A percentile compares a stretch with the other conserved stretches of the same genome.
Evolutionary conservation across 2,797 vertebrate genomes (phyloP).

Genomic region (Psittacula echo): DNA sequence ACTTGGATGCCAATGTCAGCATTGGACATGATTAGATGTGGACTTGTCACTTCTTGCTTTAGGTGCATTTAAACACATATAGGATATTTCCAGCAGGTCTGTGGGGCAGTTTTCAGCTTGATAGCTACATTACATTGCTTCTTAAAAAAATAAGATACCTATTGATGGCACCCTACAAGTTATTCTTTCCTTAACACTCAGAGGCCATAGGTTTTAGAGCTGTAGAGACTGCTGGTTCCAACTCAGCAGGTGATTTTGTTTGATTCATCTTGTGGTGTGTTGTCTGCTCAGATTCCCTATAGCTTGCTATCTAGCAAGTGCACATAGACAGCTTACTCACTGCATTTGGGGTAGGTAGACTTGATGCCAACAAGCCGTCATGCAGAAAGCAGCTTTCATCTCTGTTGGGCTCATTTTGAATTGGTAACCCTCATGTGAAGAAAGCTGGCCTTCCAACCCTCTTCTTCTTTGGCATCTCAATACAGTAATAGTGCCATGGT

Average conservation of each 20-base stretch:
- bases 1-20: background rate
- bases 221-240: background rate
- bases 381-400: background rate
- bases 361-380: background rate
- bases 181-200: background rate
- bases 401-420: background rate
- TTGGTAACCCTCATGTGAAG: background rate
- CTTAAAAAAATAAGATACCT: background rate
- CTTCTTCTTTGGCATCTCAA: background rate
- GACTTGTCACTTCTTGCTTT: background rate
- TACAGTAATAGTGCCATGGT: background rate
- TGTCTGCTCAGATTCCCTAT: background rate
- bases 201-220: background rate
- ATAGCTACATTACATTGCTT: background rate
- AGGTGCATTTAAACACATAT: background rate
- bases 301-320: background rate
- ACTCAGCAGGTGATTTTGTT: background rate
- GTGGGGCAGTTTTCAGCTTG: background rate
- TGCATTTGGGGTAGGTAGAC: background rate
- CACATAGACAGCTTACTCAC: background rate
- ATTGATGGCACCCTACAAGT: background rate
- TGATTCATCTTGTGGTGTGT: background rate
- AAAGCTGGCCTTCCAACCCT: background rate
- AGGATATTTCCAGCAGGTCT: background rate
- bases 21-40: background rate